A percentile compares a stretch with the other conserved stretches of the same genome.
Evolutionary conservation across 2,113 vertebrate genomes (phyloP).

Genomic region (Mungos mungo): DNA sequence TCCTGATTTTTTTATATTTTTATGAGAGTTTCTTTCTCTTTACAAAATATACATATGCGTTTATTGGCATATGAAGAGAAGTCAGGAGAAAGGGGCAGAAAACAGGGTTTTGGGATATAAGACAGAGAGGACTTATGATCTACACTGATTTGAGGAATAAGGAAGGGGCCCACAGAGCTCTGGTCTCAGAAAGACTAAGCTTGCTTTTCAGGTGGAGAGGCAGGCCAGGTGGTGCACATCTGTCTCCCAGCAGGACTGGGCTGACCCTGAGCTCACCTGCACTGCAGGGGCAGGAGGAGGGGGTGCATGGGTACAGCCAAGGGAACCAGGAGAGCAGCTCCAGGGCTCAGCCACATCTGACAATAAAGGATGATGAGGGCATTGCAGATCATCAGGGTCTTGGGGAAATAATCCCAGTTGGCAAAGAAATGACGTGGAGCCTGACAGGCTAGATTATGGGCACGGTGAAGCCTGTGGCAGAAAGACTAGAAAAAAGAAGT

Average conservation of each 20-base stretch:
- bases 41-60: background rate
- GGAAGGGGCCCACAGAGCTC: background rate
- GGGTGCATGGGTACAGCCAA: background rate
- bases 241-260: background rate
- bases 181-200: background rate
- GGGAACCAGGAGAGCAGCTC: background rate
- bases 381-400: accelerated
- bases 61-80: background rate
- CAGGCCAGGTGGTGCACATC: accelerated
- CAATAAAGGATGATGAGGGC: accelerated
- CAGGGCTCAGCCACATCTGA: background rate
- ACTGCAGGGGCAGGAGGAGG: accelerated
- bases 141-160: background rate
- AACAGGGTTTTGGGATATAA: background rate
- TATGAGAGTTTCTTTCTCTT: background rate
- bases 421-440: background rate
- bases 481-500: background rate
- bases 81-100: background rate
- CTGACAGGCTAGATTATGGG: background rate
- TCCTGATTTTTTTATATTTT: background rate
- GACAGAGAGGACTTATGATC: background rate
- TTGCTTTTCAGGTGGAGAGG: background rate
- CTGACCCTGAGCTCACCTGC: background rate
- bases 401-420: background rate
- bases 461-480: accelerated